Evolutionary conservation across 2,888 invertebrate genomes (phyloP), one percentile per base, ranked within the genome.

Genomic region (Lithophane ornitopus): DNA sequence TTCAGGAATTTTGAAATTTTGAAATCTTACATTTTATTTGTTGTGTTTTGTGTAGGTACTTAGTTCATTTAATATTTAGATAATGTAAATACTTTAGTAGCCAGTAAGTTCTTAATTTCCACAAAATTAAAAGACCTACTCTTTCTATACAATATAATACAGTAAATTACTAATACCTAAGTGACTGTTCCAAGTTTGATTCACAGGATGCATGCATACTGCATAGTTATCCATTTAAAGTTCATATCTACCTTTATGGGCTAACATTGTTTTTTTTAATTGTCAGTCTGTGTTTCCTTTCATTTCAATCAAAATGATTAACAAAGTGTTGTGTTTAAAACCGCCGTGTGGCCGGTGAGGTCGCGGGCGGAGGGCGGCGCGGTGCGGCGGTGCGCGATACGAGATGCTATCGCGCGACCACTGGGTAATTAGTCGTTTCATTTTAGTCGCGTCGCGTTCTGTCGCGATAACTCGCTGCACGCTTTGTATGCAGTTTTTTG

Each of bases 341-440:
- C 81, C 81, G 70, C 79, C 84, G 87, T 83, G 79, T 80, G 75
- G 80, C 67, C 78, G 62, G 80, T 76, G 81, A 74, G 73, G 81
- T 74, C 62, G 81, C 73, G 73, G 67, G 54, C n/a, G 62, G 52
- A 58, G 74, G 59, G 68, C 44, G 56, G 72, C 19, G 76, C 49
- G 59, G 62, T 69, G 80, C 82, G 79, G 70, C 65, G 78, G 83
- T 70, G 82, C 72, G 85, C 82, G 85, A 82, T 87, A 87, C 68
- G 87, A 89, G 96, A 95, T 95, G 85, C 72, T 95, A 96, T 96
- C 95, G 92, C 88, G 49, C 89, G 86, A 85, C 87, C 90, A 87
- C 85, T 85, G 89, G 87, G 92, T 94, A 95, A 96, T 95, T 95
- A 96, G 94, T 92, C 93, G 94, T 94, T 94, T 94, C 95, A 92